Evolutionary conservation across 1,140 invertebrate species (phyloP).

Genomic region (Anthonomus grandis): DNA sequence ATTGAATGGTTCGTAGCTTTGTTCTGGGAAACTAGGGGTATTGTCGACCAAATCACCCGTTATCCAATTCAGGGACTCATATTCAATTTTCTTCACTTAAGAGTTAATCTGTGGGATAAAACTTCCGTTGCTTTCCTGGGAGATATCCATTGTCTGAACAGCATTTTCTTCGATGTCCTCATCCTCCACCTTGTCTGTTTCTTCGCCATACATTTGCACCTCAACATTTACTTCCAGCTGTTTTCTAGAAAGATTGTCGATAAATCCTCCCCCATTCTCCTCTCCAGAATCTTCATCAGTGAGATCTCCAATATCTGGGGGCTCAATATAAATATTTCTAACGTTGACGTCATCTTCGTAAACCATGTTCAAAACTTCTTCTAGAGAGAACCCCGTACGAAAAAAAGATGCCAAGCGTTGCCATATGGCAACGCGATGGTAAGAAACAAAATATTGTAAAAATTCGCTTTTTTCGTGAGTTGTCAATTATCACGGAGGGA

Average conservation of each 20-base stretch:
- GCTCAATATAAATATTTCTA: conserved; percentile 24
- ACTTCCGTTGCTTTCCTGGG: not conserved
- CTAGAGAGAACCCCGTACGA: conserved; percentile 14
- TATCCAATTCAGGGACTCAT: not conserved
- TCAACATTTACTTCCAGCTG: conserved; percentile 8
- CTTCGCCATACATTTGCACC: conserved; percentile 11
- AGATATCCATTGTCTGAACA: not conserved
- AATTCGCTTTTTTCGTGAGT: not conserved
- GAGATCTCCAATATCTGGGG: conserved; percentile 15
- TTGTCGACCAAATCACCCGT: too few relatives aligned
- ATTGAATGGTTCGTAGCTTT: too few relatives aligned
- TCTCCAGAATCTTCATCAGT: conserved; percentile 30
- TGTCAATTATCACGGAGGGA: not conserved
- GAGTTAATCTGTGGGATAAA: not conserved
- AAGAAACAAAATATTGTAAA: not conserved
- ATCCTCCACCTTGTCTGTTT: not conserved
- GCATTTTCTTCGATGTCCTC: not conserved
- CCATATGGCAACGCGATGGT: conserved; percentile 11
- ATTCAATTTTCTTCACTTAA: not conserved
- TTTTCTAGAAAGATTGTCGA: conserved; percentile 15
- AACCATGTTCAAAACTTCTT: conserved; percentile 22
- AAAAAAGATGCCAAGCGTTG: conserved; percentile 11
- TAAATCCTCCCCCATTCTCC: conserved; percentile 15
- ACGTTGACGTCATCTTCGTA: conserved; percentile 19
- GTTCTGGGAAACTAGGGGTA: too few relatives aligned